phyloP scores from a whole-genome alignment of 2,797 vertebrate species.

The Tokudaia muenninki region DNA sequence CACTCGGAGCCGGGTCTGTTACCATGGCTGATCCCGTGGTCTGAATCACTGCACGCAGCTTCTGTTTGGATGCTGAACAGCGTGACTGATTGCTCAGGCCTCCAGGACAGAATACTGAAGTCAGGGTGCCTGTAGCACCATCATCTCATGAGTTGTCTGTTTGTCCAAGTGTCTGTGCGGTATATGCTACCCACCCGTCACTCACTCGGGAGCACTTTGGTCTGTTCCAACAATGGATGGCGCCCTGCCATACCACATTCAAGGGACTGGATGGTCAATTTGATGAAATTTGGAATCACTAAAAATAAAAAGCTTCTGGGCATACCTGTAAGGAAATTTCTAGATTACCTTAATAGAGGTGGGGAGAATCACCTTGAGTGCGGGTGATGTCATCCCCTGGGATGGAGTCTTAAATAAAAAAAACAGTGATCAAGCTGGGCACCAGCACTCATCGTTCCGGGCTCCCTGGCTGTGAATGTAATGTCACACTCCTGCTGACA shows the following conservation, averaged over 20 bases:
- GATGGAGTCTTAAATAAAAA: not conserved
- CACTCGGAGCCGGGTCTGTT: accelerated
- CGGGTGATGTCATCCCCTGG: not conserved
- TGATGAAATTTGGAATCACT: not conserved
- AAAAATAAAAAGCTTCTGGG: not conserved
- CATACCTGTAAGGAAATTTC: not conserved
- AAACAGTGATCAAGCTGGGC: not conserved
- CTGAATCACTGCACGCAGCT: accelerated
- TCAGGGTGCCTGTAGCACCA: not conserved
- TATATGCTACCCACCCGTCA: too few relatives aligned
- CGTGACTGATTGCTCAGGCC: not conserved
- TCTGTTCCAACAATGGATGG: not conserved
- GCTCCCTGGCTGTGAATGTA: not conserved
- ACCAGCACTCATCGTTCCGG: not conserved
- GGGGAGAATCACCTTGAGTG: not conserved
- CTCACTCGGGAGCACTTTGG: not conserved
- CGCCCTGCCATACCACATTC: not conserved
- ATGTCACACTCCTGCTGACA: not conserved
- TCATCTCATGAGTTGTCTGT: not conserved
- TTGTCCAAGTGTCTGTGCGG: not conserved
- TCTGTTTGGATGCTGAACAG: not conserved
- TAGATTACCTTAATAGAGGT: not conserved
- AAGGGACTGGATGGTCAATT: not conserved
- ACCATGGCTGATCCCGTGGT: accelerated
- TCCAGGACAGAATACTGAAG: not conserved